Base-by-base conservation (phyloP, 2,888 invertebrate genomes). In the Tipula unca region DNA sequence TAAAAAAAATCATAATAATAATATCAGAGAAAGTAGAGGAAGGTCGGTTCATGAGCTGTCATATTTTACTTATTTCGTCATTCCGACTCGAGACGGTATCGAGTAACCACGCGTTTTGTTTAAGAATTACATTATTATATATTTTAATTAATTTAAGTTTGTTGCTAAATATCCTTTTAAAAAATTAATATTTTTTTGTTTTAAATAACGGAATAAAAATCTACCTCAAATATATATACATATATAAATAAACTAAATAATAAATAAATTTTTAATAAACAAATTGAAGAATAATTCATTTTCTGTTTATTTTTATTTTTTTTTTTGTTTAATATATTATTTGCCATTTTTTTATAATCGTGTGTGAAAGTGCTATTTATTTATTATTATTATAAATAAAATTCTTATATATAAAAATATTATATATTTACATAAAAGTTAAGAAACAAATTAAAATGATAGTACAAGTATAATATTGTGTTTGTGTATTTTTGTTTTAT, bases 21-120 rank as follows among this genome's bases (percentile, higher is more conserved):
- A 83, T 83, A 83, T 83, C 83, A 83, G 83, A 83, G 83, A 87
- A 88, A 87, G 87, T 88, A 88, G 87, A 88, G 88, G 87, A 88
- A 88, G 88, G 88, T 88, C 88, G 87, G 87, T 87, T 87, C 86
- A 86, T 87, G 86, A 86, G 87, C 86, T 87, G 87, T 87, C 87
- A 87, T 87, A 87, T 87, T 86, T 87, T 86, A 86, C 87, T 87
- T 87, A 87, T 87, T 87, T 87, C 87, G 87, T 88, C 88, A 89
- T 89, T 89, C 88, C 88, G 88, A 88, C 88, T 88, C 87, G 87
- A 88, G 88, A 88, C 87, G 88, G 88, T 88, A 87, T 88, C 88
- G 88, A 88, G 88, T 88, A 87, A 88, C 87, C 87, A 88, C 88
- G 88, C 87, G 88, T 87, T 69, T 69, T 69, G 86, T 85, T 85